Conservation (phyloP, 2,888 invertebrate genomes). For the Cylloceria caligata region DNA sequence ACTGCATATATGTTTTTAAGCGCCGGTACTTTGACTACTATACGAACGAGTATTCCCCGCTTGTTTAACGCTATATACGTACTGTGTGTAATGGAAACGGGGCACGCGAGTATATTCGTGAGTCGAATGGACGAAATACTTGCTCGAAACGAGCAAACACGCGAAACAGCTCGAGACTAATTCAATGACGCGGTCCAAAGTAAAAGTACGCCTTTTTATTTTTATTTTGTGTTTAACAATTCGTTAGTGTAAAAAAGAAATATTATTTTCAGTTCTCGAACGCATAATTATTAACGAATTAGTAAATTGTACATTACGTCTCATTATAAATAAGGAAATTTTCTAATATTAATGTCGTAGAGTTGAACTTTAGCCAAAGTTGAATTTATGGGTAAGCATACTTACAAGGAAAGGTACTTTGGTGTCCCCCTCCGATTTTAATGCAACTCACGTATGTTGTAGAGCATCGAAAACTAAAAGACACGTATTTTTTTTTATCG, state of each 20-base stretch:
- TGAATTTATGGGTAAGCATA: neutral
- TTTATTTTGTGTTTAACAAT: neutral
- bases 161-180: constrained; percentile 58
- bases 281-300: too few species aligned
- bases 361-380: neutral
- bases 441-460: too few species aligned
- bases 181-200: constrained; percentile 42
- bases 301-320: too few species aligned
- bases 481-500: too few species aligned
- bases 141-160: constrained; percentile 50
- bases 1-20: neutral
- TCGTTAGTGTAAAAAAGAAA: neutral
- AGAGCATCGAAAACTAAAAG: too few species aligned
- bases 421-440: too few species aligned
- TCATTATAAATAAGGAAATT: neutral
- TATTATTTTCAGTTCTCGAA: neutral
- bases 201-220: neutral
- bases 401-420: too few species aligned
- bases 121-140: constrained; percentile 52
- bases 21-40: constrained; percentile 57
- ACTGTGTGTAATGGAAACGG: constrained; percentile 56
- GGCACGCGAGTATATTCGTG: constrained; percentile 54
- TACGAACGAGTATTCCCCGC: constrained; percentile 51
- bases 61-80: constrained; percentile 63
- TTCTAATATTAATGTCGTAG: neutral